Evolutionary conservation across 2,113 vertebrate species (phyloP).

Genomic region (Triplophysa dalaica): DNA sequence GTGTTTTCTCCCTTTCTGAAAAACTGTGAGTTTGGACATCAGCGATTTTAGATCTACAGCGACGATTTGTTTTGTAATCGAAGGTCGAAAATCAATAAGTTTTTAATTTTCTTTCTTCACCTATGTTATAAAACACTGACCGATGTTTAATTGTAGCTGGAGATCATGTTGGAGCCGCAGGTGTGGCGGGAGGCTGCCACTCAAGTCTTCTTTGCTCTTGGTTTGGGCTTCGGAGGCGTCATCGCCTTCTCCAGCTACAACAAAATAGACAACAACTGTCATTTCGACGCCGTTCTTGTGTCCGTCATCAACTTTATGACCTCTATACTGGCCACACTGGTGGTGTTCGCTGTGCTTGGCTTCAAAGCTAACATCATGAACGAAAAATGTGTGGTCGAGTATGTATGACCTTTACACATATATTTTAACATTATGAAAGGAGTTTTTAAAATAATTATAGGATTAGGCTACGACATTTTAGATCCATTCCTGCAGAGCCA

Average conservation of each 20-base stretch:
- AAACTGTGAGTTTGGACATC: neutral
- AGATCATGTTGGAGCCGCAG: slow-evolving; percentile 98
- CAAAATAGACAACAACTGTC: slow-evolving; percentile 98
- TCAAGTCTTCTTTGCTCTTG: slow-evolving; percentile 95
- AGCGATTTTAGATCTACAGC: neutral
- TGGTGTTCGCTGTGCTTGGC: slow-evolving; percentile 96
- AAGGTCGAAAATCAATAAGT: neutral
- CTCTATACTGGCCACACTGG: slow-evolving; percentile 92
- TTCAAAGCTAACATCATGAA: slow-evolving; percentile 99
- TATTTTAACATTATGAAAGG: neutral
- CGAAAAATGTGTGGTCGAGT: slow-evolving; percentile 97
- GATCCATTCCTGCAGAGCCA: neutral
- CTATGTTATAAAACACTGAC: too few relatives aligned
- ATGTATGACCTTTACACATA: slow-evolving; percentile 66
- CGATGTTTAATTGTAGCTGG: slow-evolving; percentile 74
- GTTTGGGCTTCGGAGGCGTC: slow-evolving; percentile 94
- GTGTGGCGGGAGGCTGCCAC: slow-evolving; percentile 98
- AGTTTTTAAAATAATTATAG: neutral
- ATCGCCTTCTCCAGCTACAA: slow-evolving; percentile 99
- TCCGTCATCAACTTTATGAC: slow-evolving; percentile 97
- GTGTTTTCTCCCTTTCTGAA: too few relatives aligned
- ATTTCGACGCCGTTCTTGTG: slow-evolving; percentile 92
- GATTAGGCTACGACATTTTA: neutral
- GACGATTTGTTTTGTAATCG: neutral
- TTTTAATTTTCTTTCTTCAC: too few relatives aligned